A percentile compares a stretch with the other conserved stretches of the same genome.
Evolutionary conservation across 2,797 vertebrate genomes (phyloP).

Genomic region (Bucorvus abyssinicus): DNA sequence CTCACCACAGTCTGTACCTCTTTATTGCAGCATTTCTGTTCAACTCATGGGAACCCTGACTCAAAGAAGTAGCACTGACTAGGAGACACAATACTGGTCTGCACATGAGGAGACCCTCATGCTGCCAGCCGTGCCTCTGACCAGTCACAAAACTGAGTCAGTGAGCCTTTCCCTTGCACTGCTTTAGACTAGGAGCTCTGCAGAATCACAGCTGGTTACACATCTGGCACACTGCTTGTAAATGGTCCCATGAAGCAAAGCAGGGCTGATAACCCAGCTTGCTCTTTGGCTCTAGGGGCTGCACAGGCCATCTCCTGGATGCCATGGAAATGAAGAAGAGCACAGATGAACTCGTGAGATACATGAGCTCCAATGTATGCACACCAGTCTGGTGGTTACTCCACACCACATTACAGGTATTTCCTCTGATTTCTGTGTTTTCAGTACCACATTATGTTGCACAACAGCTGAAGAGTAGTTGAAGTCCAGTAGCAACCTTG

Average conservation of each 20-base stretch:
- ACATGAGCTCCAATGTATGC: fast-evolving
- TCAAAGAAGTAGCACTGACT: not conserved
- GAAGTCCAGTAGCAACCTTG: not conserved
- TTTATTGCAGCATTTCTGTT: not conserved
- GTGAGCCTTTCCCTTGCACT: not conserved
- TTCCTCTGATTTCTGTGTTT: not conserved
- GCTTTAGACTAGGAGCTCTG: not conserved
- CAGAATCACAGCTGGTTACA: not conserved
- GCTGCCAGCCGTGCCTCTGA: not conserved
- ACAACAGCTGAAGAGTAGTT: not conserved
- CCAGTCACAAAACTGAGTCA: not conserved
- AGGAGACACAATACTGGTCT: not conserved
- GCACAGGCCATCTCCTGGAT: not conserved
- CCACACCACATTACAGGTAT: not conserved
- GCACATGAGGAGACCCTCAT: not conserved
- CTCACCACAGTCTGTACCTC: not conserved
- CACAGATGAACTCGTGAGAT: no score
- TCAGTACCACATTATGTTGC: not conserved
- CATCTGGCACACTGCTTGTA: not conserved
- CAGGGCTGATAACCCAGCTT: not conserved
- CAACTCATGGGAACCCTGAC: not conserved
- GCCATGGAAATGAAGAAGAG: not conserved
- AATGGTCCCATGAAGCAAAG: not conserved
- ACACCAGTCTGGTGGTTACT: not conserved
- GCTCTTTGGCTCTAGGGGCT: not conserved